Evolutionary conservation across 2,797 vertebrate genomes (phyloP).

Genomic region (Tragopan temminckii): DNA sequence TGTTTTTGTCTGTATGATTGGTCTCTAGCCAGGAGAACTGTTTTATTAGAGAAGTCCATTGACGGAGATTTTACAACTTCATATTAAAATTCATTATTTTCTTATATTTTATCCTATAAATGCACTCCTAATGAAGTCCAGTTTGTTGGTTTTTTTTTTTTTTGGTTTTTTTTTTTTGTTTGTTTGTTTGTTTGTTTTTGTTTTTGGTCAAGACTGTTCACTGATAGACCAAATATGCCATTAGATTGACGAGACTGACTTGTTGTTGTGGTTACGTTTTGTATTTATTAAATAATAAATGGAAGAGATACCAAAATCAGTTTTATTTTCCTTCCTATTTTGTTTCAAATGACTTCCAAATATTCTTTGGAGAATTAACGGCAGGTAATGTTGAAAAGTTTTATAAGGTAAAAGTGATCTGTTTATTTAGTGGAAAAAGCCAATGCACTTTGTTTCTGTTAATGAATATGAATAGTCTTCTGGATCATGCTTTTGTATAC

Average conservation of each 20-base stretch:
- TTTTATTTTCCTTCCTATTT: not conserved
- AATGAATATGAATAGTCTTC: not conserved
- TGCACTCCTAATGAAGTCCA: not conserved
- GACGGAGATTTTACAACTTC: not conserved
- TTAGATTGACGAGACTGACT: not conserved
- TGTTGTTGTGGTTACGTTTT: not conserved
- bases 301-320: accelerated
- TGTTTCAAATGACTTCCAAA: not conserved
- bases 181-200: too few species aligned
- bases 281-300: not conserved
- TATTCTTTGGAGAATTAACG: not conserved
- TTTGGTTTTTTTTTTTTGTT: too few species aligned
- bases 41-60: not conserved
- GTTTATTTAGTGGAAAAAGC: not conserved
- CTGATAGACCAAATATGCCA: not conserved
- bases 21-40: not conserved
- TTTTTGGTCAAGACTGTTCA: not conserved
- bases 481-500: not conserved
- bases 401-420: not conserved
- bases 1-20: not conserved
- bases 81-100: not conserved
- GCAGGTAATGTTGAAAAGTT: not conserved
- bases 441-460: not conserved
- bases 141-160: too few species aligned
- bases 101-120: not conserved